Percentiles rank a stretch among this genome's conserved stretches.
phyloP scores from a whole-genome alignment of 2,113 vertebrate genomes.

The Clarias macrocephalus region DNA sequence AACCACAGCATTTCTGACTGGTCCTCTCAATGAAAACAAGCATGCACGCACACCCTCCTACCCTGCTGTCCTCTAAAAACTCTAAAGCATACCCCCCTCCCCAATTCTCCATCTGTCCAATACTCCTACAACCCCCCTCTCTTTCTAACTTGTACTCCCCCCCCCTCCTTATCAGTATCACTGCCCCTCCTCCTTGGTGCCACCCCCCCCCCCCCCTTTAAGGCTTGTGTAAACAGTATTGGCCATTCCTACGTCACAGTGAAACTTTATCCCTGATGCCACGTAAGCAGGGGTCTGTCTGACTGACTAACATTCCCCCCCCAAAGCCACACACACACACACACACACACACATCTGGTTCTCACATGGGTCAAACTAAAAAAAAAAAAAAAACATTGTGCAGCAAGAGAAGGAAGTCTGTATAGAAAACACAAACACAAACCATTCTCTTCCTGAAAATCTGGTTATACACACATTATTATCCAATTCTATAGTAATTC shows the following conservation, averaged over 20 bases:
- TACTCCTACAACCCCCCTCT: background rate
- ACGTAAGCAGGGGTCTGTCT: constrained; percentile 37
- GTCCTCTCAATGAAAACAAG: constrained; percentile 36
- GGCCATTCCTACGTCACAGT: constrained; percentile 30
- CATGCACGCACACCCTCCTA: constrained; percentile 21
- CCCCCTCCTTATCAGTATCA: background rate
- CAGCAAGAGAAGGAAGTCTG: constrained; percentile 9
- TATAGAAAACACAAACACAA: background rate
- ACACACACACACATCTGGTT: constrained; percentile 39
- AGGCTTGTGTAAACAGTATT: constrained; percentile 30
- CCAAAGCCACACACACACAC: constrained; percentile 13
- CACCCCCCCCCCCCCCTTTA: background rate
- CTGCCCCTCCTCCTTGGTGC: background rate
- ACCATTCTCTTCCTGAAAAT: background rate
- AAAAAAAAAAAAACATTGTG: constrained; percentile 19
- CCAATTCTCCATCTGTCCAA: constrained; percentile 28
- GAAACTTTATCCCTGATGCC: constrained; percentile 23
- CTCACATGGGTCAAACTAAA: constrained; percentile 35
- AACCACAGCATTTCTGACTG: constrained; percentile 30
- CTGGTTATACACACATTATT: background rate
- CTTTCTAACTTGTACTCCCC: background rate
- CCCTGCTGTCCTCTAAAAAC: constrained; percentile 10
- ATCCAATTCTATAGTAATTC: background rate
- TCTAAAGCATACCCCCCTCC: background rate
- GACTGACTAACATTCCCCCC: background rate